Base-by-base conservation (phyloP, 2,797 vertebrate genomes). In the Arremon aurantiirostris region DNA sequence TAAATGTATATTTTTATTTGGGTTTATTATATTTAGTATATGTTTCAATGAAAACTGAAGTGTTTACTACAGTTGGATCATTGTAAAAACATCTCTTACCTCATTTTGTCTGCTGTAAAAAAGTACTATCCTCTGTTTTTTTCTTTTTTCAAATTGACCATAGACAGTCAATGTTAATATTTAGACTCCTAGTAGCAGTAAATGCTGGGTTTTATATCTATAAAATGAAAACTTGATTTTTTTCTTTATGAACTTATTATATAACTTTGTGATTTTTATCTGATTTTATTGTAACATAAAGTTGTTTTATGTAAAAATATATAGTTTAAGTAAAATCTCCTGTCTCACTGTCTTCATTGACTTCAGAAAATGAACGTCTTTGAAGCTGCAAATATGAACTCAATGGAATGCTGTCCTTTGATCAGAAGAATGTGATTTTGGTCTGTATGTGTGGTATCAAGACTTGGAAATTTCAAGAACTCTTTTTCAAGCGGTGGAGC, bases 231-330 rank as follows among this genome's bases (percentile, higher is more conserved):
- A 84, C 53, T 89, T 94, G 93, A 96, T 96, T 96, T 97, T 98
- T 97, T 97, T 96, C 93, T 97, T 97, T 97, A 95, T 96, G 96
- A 93, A 98, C 97, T 97, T 98, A 95, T 83, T 95, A 97, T 98
- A 96, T 95, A 97, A 96, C 97, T 98, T 98, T 98, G 96, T 98
- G 98, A 98, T 98, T 98, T 98, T 97, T 98, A 98, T 98, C 98
- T 97, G 87, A 98, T 98, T 97, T 97, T 98, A 97, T 98, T 99
- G 98, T 99, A 98, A 97, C 96, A 98, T 96, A 98, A 97, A 98
- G 96, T 97, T 98, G 97, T 98, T 97, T 96, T 98, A 97, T 98
- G 98, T 98, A 98, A 97, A 98, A 98, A 98, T 98, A 98, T 98
- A 98, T 98, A 98, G 98, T 98, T 99, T 96, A 97, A 96, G 96